A percentile compares a stretch with the other conserved stretches of the same genome.
Evolutionary conservation across 2,113 vertebrate genomes (phyloP).

Genomic region (Falco punctatus): DNA sequence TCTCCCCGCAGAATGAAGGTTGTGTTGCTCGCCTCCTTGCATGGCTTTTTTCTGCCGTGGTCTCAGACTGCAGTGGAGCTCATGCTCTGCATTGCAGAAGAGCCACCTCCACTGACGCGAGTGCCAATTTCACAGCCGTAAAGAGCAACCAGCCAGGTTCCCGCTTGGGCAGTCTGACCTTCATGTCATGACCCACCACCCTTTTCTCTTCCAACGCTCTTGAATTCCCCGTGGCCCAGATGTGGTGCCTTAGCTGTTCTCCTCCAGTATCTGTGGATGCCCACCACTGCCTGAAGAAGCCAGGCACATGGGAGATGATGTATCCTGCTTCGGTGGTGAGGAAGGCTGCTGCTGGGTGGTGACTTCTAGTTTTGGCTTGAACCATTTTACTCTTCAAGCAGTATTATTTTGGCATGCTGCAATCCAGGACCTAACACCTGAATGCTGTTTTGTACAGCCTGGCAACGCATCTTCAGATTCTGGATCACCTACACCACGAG

Average conservation of each 20-base stretch:
- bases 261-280: neutral
- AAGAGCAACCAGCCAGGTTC: fast-evolving
- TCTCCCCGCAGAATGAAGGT: neutral
- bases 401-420: neutral
- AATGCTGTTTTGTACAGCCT: neutral
- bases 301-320: fast-evolving
- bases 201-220: neutral
- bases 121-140: neutral
- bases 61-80: neutral
- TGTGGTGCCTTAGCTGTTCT: neutral
- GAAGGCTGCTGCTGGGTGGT: neutral
- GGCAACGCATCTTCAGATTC: neutral
- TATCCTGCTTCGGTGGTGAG: neutral
- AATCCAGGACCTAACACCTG: neutral
- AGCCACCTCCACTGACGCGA: neutral
- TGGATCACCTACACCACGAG: neutral
- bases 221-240: neutral
- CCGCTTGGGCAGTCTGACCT: neutral
- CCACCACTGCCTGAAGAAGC: neutral
- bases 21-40: neutral
- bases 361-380: neutral
- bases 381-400: neutral
- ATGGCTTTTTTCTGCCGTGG: neutral
- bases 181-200: neutral
- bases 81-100: neutral